phyloP scores from a whole-genome alignment of 2,888 invertebrate genomes.

The Malthinus seriepunctatus region DNA sequence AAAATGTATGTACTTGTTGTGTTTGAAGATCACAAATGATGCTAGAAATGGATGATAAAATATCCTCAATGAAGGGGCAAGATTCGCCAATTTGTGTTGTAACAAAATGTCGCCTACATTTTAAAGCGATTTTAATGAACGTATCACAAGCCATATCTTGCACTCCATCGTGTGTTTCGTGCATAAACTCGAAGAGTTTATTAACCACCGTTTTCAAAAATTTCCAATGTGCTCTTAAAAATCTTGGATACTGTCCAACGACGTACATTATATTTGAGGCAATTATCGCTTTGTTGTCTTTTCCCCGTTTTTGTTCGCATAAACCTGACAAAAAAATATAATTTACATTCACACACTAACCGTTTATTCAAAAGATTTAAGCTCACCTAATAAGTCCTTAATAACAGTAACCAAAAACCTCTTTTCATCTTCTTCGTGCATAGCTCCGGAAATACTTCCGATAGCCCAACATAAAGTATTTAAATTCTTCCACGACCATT shows the following conservation, averaged over 20 bases:
- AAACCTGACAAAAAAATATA: slow-evolving; percentile 57
- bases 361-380: not conserved
- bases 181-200: slow-evolving; percentile 99
- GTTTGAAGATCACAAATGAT: slow-evolving; percentile 99
- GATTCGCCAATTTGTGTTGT: slow-evolving; percentile 94
- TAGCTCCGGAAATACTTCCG: slow-evolving; percentile 93
- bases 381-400: slow-evolving; percentile 83
- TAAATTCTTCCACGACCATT: slow-evolving; percentile 99
- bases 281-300: slow-evolving; percentile 99
- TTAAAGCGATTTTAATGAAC: slow-evolving; percentile 98
- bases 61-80: slow-evolving; percentile 98
- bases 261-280: slow-evolving; percentile 99
- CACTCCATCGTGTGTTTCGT: slow-evolving; percentile 99
- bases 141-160: slow-evolving; percentile 99
- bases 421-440: slow-evolving; percentile 99
- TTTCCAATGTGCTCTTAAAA: slow-evolving; percentile 99
- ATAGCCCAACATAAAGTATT: slow-evolving; percentile 99
- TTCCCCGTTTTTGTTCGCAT: slow-evolving; percentile 97
- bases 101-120: slow-evolving; percentile 97
- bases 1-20: slow-evolving; percentile 98
- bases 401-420: slow-evolving; percentile 98
- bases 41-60: slow-evolving; percentile 91
- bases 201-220: slow-evolving; percentile 99
- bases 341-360: slow-evolving; percentile 10
- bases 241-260: slow-evolving; percentile 98